Conservation (phyloP, 2,113 vertebrate genomes). For the Zosterops lateralis region DNA sequence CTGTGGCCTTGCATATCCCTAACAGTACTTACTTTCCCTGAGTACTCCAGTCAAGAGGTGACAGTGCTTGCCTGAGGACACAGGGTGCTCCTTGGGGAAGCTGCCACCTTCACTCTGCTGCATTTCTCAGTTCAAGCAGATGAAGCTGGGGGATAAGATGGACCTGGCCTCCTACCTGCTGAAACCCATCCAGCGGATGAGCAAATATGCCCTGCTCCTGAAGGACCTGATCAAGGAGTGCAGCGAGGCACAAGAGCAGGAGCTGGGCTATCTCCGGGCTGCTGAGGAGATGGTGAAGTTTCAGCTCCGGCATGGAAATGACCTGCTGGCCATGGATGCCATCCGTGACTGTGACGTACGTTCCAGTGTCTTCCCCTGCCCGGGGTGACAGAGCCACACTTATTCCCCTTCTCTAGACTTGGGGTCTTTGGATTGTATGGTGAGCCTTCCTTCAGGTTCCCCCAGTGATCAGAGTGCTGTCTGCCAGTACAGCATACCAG, state of each 20-base stretch:
- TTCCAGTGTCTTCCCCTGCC: background rate
- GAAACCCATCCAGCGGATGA: slow-evolving; percentile 97
- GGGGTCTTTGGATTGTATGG: background rate
- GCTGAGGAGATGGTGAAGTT: slow-evolving; percentile 94
- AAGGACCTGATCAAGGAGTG: slow-evolving; percentile 94
- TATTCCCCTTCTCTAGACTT: background rate
- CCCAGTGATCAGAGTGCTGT: background rate
- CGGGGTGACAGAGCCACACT: background rate
- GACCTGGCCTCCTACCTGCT: slow-evolving; percentile 93
- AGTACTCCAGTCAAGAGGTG: background rate
- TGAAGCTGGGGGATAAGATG: slow-evolving; percentile 91
- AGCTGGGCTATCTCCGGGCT: slow-evolving; percentile 83
- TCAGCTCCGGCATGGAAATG: slow-evolving; percentile 93
- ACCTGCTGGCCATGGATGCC: slow-evolving; percentile 96
- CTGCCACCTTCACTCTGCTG: background rate
- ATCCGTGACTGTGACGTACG: slow-evolving; percentile 93
- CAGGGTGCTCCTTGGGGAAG: rapidly evolving
- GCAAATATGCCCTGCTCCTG: slow-evolving; percentile 91
- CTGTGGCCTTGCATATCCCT: background rate
- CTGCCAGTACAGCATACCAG: background rate
- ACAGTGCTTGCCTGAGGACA: background rate
- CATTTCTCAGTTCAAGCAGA: slow-evolving; percentile 84
- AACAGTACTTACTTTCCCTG: background rate
- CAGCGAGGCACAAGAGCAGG: slow-evolving; percentile 82
- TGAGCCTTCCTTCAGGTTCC: background rate